These are phyloP conservation scores for Hydropsyche tenuis DNA, from an alignment of 1,140 invertebrate species.

Conservation along the genomic window DNA sequence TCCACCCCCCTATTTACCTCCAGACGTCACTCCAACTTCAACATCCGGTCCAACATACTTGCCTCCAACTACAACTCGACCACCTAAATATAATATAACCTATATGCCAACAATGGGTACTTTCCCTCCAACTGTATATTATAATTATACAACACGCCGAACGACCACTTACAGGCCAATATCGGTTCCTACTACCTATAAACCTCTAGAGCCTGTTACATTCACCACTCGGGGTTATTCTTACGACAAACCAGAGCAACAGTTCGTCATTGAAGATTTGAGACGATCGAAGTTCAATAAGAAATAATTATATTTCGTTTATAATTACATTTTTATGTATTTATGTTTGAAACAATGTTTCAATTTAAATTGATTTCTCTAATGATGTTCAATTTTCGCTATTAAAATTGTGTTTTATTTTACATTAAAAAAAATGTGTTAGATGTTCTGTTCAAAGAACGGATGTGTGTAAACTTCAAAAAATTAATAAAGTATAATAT, in stretches of 20 bases:
- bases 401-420: conserved; percentile 15
- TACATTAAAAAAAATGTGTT: conserved; percentile 21
- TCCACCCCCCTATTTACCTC: not conserved
- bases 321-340: not conserved
- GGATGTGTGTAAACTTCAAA: not conserved
- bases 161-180: conserved; percentile 25
- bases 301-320: no score
- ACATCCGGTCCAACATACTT: conserved; percentile 35
- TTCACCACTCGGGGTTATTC: conserved; percentile 27
- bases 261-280: conserved; percentile 28
- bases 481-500: not conserved
- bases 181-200: conserved; percentile 8
- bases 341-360: not conserved
- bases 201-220: conserved; percentile 2
- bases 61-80: conserved; percentile 13
- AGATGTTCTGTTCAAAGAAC: conserved; percentile 28
- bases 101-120: conserved; percentile 41
- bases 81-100: not conserved
- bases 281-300: conserved; percentile 1
- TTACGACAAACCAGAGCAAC: conserved; percentile 19
- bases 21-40: not conserved
- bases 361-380: not conserved
- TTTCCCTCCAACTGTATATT: conserved; percentile 23
- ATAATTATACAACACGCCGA: conserved; percentile 24
- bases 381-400: not conserved